phyloP scores from a whole-genome alignment of 2,888 invertebrate species.

The Machimus rusticus region DNA sequence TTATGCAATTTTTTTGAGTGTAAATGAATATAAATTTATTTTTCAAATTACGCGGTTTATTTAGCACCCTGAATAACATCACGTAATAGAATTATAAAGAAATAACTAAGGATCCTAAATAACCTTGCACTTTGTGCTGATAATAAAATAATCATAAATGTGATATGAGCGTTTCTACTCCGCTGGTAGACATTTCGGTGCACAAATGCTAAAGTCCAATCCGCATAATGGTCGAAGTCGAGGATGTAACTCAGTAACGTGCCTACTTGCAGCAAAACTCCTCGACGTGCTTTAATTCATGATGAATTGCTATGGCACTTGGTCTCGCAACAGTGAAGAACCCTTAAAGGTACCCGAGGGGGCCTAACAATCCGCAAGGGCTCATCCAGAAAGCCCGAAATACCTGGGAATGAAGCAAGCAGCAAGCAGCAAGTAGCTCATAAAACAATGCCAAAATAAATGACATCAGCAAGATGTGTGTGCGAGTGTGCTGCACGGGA shows the following conservation, averaged over 20 bases:
- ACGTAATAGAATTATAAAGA: no score
- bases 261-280: not conserved
- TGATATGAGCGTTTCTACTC: not conserved
- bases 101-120: not conserved
- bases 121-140: not conserved
- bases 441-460: slow-evolving; percentile 36
- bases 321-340: not conserved
- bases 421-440: slow-evolving; percentile 18
- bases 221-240: not conserved
- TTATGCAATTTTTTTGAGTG: no score
- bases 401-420: not conserved
- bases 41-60: no score
- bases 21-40: no score
- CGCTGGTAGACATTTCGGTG: not conserved
- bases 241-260: not conserved
- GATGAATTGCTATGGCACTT: not conserved
- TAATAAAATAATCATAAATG: not conserved
- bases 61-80: no score
- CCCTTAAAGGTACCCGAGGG: not conserved
- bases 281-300: not conserved
- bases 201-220: not conserved
- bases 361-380: not conserved
- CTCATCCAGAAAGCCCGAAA: not conserved
- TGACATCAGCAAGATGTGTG: slow-evolving; percentile 18
- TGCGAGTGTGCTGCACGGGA: not conserved